Conservation (phyloP, 64 coral and sea anemone species). For the Astreopora myriophthalma region DNA sequence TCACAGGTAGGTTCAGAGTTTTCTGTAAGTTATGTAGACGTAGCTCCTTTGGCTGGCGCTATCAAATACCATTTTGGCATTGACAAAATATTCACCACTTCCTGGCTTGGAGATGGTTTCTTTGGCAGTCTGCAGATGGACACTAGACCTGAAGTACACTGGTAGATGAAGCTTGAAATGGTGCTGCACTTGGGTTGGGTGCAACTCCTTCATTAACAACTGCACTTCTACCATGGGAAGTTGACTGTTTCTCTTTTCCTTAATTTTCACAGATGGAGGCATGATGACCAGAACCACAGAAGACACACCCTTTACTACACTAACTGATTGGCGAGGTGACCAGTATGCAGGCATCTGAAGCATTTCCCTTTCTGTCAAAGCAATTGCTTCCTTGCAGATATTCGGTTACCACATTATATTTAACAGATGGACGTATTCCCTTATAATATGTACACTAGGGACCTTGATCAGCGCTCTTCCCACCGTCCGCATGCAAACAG, state of each 20-base stretch:
- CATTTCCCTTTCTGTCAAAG: too few relatives aligned
- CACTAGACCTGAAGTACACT: too few relatives aligned
- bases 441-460: too few relatives aligned
- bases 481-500: too few relatives aligned
- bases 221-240: background rate
- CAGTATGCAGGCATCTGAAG: too few relatives aligned
- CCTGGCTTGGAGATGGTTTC: background rate
- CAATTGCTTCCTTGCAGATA: too few relatives aligned
- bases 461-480: too few relatives aligned
- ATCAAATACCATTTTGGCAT: background rate
- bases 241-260: background rate
- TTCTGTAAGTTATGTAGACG: background rate
- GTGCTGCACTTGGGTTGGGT: background rate
- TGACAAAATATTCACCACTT: background rate
- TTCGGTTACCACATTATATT: too few relatives aligned
- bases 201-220: background rate
- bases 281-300: background rate
- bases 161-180: background rate
- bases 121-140: too few relatives aligned
- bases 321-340: too few relatives aligned
- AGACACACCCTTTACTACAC: background rate
- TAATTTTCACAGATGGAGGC: background rate
- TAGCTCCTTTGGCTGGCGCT: constrained; percentile 1
- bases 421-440: too few relatives aligned
- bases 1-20: background rate